phyloP scores from a whole-genome alignment of 2,113 vertebrate genomes.

The Halcyon malimbica region DNA sequence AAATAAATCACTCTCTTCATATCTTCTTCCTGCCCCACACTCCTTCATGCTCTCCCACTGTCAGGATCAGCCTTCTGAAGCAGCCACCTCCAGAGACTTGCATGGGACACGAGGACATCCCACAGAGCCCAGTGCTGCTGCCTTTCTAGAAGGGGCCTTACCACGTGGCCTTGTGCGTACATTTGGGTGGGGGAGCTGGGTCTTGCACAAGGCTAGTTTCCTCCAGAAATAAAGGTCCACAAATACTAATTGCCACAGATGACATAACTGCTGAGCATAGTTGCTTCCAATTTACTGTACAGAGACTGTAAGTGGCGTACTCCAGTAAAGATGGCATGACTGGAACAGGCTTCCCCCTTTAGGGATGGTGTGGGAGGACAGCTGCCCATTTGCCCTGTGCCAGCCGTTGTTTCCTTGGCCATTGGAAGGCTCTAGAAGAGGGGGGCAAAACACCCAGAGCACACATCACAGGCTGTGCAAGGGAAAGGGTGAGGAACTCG shows the following conservation, averaged over 20 bases:
- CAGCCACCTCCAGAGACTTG: neutral
- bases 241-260: neutral
- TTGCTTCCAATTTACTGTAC: neutral
- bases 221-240: neutral
- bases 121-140: neutral
- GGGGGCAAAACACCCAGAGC: neutral
- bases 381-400: neutral
- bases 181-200: no score
- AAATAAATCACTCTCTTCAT: neutral
- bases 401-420: neutral
- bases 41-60: neutral
- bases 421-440: neutral
- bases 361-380: neutral
- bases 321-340: neutral
- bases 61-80: neutral
- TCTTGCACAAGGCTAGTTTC: neutral
- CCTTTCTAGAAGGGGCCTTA: neutral
- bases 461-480: neutral
- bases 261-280: neutral
- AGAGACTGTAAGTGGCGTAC: neutral
- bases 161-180: rapidly evolving
- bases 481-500: neutral
- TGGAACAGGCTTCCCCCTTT: neutral
- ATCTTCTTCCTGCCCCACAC: neutral
- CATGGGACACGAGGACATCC: neutral